Conservation (phyloP, 1,140 invertebrate genomes). For the Phymastichus coffea region DNA sequence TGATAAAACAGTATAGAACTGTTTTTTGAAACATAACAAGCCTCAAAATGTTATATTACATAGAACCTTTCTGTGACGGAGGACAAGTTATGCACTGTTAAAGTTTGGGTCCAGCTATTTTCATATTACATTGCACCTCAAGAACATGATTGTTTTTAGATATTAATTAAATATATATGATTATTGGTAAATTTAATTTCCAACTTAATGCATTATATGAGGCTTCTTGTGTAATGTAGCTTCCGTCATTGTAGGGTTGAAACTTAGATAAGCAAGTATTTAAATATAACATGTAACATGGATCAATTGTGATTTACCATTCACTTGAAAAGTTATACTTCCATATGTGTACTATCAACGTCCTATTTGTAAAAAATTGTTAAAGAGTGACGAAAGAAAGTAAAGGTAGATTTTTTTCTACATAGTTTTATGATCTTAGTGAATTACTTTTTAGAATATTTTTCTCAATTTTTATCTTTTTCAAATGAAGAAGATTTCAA, state of each 20-base stretch:
- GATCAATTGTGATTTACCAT: slow-evolving; percentile 13
- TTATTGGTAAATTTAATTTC: slow-evolving; percentile 1
- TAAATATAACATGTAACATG: slow-evolving; percentile 20
- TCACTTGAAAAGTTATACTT: slow-evolving; percentile 33
- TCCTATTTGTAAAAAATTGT: slow-evolving; percentile 26
- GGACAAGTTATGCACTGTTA: slow-evolving; percentile 8
- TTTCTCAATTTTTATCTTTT: not conserved
- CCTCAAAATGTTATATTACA: slow-evolving; percentile 14
- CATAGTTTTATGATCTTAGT: slow-evolving; percentile 6
- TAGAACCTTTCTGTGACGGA: slow-evolving; percentile 20
- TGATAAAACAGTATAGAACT: slow-evolving; percentile 15
- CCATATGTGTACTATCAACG: slow-evolving; percentile 28
- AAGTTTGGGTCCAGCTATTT: slow-evolving; percentile 18
- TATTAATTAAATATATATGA: slow-evolving; percentile 8
- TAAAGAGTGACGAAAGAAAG: slow-evolving; percentile 12
- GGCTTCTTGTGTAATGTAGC: slow-evolving; percentile 1
- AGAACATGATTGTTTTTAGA: not conserved
- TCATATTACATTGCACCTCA: slow-evolving; percentile 9
- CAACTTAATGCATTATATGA: slow-evolving; percentile 4
- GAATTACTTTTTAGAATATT: not conserved
- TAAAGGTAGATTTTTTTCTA: slow-evolving; percentile 2
- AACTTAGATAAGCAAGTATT: slow-evolving; percentile 13
- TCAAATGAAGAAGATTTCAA: no score
- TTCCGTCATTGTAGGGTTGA: slow-evolving; percentile 28
- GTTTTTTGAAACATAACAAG: slow-evolving; percentile 18